Conservation (phyloP, 2,113 vertebrate species). For the Macquaria ambigua region DNA sequence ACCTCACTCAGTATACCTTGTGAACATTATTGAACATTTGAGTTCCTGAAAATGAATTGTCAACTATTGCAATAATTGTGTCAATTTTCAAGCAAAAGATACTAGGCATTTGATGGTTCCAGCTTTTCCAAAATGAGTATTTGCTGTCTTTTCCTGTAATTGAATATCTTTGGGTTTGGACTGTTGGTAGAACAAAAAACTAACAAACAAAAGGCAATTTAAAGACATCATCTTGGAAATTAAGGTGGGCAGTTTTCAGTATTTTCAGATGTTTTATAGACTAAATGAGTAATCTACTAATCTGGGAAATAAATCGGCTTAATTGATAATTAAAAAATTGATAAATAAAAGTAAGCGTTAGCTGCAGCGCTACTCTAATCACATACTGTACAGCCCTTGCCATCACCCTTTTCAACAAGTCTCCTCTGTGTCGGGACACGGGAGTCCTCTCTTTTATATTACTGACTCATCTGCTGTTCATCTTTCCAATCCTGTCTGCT, state of each 20-base stretch:
- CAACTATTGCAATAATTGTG: too few relatives aligned
- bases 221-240: too few relatives aligned
- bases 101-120: too few relatives aligned
- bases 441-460: too few relatives aligned
- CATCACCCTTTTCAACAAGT: neutral
- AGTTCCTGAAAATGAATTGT: neutral
- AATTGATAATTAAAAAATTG: neutral
- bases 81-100: too few relatives aligned
- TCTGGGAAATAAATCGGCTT: neutral
- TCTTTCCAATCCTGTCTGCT: too few relatives aligned
- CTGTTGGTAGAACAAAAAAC: too few relatives aligned
- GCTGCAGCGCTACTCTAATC: neutral
- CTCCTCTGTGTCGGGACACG: neutral
- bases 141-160: neutral
- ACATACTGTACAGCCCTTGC: too few relatives aligned
- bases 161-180: neutral
- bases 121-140: neutral
- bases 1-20: neutral
- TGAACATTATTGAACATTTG: neutral
- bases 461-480: neutral
- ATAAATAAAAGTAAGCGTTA: neutral
- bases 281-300: too few relatives aligned
- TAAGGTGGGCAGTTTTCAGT: too few relatives aligned
- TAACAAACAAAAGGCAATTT: too few relatives aligned
- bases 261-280: too few relatives aligned